phyloP scores from a whole-genome alignment of 2,888 invertebrate species.

The Pseudococcus longispinus region DNA sequence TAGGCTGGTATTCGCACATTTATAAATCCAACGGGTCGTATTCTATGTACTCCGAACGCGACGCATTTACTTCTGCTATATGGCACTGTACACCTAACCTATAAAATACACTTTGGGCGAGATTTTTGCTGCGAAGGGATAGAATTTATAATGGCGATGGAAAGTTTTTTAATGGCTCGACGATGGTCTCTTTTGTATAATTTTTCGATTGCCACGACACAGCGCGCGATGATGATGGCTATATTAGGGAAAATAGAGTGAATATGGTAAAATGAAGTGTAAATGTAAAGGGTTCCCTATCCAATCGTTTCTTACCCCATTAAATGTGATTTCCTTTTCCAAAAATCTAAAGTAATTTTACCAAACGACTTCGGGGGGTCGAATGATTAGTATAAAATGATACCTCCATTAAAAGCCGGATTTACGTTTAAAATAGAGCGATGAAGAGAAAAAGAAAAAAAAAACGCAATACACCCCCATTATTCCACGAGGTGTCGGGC shows the following conservation, averaged over 20 bases:
- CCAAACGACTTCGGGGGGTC: conserved; percentile 20
- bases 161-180: conserved; percentile 40
- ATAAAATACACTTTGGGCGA: conserved; percentile 26
- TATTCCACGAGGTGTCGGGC: conserved; percentile 8
- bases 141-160: conserved; percentile 51
- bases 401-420: conserved; percentile 41
- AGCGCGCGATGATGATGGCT: not conserved
- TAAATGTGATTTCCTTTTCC: conserved; percentile 48
- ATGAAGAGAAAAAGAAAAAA: not conserved
- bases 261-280: conserved; percentile 51
- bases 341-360: conserved; percentile 51
- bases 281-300: conserved; percentile 29
- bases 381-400: conserved; percentile 44
- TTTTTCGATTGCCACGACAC: conserved; percentile 17
- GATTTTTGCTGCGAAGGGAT: conserved; percentile 4
- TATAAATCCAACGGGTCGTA: not conserved
- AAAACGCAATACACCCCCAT: conserved; percentile 25
- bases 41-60: not conserved
- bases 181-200: conserved; percentile 44
- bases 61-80: not conserved
- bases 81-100: not conserved
- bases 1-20: not conserved
- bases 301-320: conserved; percentile 48
- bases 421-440: not conserved
- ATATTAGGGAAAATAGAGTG: conserved; percentile 46